Conservation (phyloP, 2,888 invertebrate genomes). For the Erpobdella octoculata region DNA sequence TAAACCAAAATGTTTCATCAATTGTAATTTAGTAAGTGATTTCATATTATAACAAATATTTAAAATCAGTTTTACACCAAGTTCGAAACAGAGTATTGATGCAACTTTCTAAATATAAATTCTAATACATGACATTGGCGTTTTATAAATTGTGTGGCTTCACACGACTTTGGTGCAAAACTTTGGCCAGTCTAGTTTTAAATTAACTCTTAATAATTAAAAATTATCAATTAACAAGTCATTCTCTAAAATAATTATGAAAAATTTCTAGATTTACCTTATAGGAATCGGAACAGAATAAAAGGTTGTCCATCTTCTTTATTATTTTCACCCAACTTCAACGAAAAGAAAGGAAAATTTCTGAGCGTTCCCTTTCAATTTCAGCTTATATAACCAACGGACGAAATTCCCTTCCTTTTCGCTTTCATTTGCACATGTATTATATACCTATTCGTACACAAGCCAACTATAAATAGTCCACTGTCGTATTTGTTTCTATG, state of each 20-base stretch:
- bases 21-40: too few species aligned
- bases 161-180: too few species aligned
- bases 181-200: too few species aligned
- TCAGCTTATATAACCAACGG: background rate
- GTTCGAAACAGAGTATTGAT: background rate
- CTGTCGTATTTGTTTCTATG: too few species aligned
- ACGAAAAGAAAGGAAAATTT: background rate
- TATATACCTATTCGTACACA: too few species aligned
- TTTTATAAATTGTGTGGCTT: background rate
- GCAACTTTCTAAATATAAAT: background rate
- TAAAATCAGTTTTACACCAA: too few species aligned
- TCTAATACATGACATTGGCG: background rate
- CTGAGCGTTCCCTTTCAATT: background rate
- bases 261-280: background rate
- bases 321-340: background rate
- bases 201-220: too few species aligned
- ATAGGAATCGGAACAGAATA: background rate
- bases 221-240: too few species aligned
- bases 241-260: too few species aligned
- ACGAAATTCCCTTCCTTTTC: background rate
- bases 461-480: too few species aligned
- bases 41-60: too few species aligned
- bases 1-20: too few species aligned
- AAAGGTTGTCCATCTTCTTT: background rate
- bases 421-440: conserved; percentile 1